Evolutionary conservation across 2,888 invertebrate species (phyloP), one percentile per base, ranked within the genome.

Genomic region (Nymphalis polychloros): DNA sequence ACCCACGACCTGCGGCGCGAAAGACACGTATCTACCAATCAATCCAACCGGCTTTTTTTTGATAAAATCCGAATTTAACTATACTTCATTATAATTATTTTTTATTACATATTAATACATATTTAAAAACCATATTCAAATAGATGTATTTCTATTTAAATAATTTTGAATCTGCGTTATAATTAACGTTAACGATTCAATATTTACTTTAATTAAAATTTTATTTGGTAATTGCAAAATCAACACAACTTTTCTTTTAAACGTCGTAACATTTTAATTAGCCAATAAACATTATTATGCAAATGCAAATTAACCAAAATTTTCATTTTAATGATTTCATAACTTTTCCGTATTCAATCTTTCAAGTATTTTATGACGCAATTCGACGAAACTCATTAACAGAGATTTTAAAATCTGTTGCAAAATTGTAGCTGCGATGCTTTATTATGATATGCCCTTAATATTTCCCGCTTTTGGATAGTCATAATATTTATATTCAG

Each of bases 361-460:
- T 52, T 57, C 19, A 57, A 59, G 50, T 65, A 59, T 59, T 65
- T 65, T 27, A 65, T 59, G 60, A 48, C 8, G 60, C 41, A 59
- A 65, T 59, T 59, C 59, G 35, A 52, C 59, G 27, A 59, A 65
- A 65, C 64, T 65, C 50, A 59, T 65, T 52, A 46, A 35, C 49
- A 16, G 19, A n/a, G 52, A 52, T 65, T 59, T 59, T 8, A 31
- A 52, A 57, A 65, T 52, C 50, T 52, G 41, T 65, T 59, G 46
- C 57, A 65, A 65, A 65, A 41, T 65, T 65, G 31, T 46, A 65
- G 41, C 17, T 19, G 13, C 41, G 20, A 59, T 8, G 46, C 27
- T 52, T 65, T 41, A 23, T 23, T 46, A 27, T 13, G 13, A 41
- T 27, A 59, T 50, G 19, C 23, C 59, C 16, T 27, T 41, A 63